Base-by-base conservation (phyloP, 1,140 invertebrate species). In the Anoplolepis gracilipes region DNA sequence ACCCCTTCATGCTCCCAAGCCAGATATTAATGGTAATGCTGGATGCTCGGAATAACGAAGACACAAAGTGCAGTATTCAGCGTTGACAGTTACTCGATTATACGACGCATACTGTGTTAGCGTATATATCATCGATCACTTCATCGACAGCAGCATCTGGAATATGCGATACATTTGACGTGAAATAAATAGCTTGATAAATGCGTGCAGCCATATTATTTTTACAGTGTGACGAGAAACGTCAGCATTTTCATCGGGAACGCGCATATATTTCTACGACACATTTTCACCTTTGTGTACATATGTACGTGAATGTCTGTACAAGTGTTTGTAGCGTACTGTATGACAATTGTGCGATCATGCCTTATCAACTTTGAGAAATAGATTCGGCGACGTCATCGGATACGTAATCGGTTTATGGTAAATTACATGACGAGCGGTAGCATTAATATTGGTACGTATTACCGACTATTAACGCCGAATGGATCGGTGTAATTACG, bases 381-480 rank as follows among this genome's bases (percentile, higher is more conserved):
- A 64, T 79, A 61, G 59, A 70, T 76, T 30, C 5, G n/a, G 11
- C 28, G 28, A 33, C 22, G 6, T 70, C 76, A 81, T 88, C 70
- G 76, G 61, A 36, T 49, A 36, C 62, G 46, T 22, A 46, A n/a
- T 46, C 30, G 87, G 78, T 78, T 89, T 86, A 79, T 65, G 77
- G 53, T 88, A 78, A 90, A 88, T 81, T 82, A 42, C 82, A 53
- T 25, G 53, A 86, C 61, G 61, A 61, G 39, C 28, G 30, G 42
- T 49, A 84, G 87, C 61, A 88, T 89, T 89, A 89, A 90, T 89
- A 90, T 85, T 62, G 85, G 85, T 79, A 76, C 79, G 75, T 79
- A 90, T 89, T 89, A 89, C 78, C 73, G 67, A 87, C 87, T 89
- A 89, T 90, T 90, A 90, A 90, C 75, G 85, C 78, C 79, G 79